Percentiles rank a stretch among this genome's conserved stretches.
phyloP scores from a whole-genome alignment of 2,797 vertebrate species.

The Gymnoscopelus braueri region DNA sequence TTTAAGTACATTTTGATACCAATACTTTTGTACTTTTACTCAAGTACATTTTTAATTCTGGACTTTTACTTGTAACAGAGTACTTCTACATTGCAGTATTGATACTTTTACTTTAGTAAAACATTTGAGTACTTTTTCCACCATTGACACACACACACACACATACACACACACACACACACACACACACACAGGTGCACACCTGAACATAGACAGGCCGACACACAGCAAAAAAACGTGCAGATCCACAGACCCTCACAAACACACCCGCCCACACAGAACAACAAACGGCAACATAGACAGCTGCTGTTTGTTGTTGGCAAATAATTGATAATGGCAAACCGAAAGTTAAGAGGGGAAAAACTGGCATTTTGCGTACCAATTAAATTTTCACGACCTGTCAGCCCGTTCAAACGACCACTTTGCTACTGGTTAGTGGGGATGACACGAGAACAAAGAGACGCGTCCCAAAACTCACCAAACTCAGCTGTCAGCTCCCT shows the following conservation, averaged over 20 bases:
- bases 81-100: too few relatives aligned
- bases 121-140: too few relatives aligned
- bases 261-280: slow-evolving; percentile 5
- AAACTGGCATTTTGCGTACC: slow-evolving; percentile 72
- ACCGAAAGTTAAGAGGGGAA: slow-evolving; percentile 69
- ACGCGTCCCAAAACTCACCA: slow-evolving; percentile 13
- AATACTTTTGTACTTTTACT: too few relatives aligned
- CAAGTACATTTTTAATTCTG: too few relatives aligned
- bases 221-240: not conserved
- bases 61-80: too few relatives aligned
- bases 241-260: not conserved
- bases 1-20: too few relatives aligned
- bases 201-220: not conserved
- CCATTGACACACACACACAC: too few relatives aligned
- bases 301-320: slow-evolving; percentile 74
- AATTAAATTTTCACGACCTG: slow-evolving; percentile 73
- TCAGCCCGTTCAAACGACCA: slow-evolving; percentile 59
- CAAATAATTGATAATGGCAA: slow-evolving; percentile 77
- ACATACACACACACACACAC: not conserved
- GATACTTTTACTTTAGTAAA: too few relatives aligned
- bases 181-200: slow-evolving; percentile 15
- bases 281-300: slow-evolving; percentile 38
- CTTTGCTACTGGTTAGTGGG: slow-evolving; percentile 55
- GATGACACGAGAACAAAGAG: slow-evolving; percentile 45
- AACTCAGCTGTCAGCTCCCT: slow-evolving; percentile 39